Conservation (phyloP, 92 coral and sea anemone species). For the Meandrina meandrites region DNA sequence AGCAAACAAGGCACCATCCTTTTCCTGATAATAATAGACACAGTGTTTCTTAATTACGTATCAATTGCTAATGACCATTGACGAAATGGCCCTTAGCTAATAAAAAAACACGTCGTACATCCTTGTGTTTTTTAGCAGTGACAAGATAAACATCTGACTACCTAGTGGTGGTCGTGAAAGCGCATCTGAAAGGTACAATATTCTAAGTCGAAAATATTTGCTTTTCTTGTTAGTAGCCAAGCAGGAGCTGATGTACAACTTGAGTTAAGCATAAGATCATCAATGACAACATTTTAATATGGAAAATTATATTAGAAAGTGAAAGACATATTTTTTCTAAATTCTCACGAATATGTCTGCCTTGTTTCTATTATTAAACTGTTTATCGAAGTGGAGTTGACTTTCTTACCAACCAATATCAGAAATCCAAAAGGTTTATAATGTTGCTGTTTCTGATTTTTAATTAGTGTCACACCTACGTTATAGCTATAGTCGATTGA, state of each 20-base stretch:
- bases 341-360: neutral
- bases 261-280: neutral
- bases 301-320: neutral
- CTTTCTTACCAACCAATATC: neutral
- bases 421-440: neutral
- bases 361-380: neutral
- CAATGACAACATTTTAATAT: neutral
- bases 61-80: neutral
- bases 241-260: neutral
- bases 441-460: neutral
- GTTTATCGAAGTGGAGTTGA: neutral
- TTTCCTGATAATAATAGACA: neutral
- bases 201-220: too few relatives aligned
- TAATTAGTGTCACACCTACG: neutral
- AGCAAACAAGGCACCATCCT: neutral
- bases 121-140: neutral
- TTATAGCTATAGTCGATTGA: neutral
- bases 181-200: neutral
- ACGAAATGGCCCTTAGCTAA: neutral
- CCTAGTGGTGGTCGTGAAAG: neutral
- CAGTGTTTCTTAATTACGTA: neutral
- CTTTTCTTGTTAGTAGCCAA: neutral
- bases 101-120: neutral
- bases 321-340: neutral
- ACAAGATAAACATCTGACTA: neutral